Evolutionary conservation across 2,797 vertebrate genomes (phyloP).

Genomic region (Girardinus metallicus): DNA sequence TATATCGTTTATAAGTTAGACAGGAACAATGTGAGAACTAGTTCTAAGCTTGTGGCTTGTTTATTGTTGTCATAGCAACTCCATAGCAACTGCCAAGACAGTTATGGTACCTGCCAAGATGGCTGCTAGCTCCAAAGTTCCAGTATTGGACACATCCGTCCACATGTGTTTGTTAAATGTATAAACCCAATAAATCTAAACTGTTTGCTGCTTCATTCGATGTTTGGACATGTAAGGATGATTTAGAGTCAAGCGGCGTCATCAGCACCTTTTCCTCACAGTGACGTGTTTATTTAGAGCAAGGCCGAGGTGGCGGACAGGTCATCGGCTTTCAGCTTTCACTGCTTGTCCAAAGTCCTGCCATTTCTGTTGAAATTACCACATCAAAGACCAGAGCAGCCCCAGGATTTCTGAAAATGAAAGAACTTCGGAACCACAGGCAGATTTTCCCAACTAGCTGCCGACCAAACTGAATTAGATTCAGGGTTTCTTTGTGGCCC

Average conservation of each 20-base stretch:
- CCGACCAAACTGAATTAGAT: background rate
- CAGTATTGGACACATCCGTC: too few relatives aligned
- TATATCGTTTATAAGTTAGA: too few relatives aligned
- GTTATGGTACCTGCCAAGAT: too few relatives aligned
- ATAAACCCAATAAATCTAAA: background rate
- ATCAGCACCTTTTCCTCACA: background rate
- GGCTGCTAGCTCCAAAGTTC: too few relatives aligned
- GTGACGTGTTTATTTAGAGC: background rate
- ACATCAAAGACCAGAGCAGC: background rate
- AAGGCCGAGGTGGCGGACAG: background rate
- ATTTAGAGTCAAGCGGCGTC: background rate
- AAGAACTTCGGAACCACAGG: background rate
- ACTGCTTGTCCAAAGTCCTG: background rate
- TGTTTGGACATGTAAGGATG: background rate
- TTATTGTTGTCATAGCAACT: too few relatives aligned
- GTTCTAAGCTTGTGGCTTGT: too few relatives aligned
- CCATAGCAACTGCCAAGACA: too few relatives aligned
- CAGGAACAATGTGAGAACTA: too few relatives aligned
- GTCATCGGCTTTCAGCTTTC: background rate
- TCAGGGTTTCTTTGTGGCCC: background rate
- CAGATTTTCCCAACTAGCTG: background rate
- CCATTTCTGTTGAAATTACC: background rate
- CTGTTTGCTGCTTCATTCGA: background rate
- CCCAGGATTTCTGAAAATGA: conserved; percentile 1
- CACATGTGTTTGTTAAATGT: background rate